Evolutionary conservation across 2,113 vertebrate species (phyloP).

Genomic region (Anser cygnoides): DNA sequence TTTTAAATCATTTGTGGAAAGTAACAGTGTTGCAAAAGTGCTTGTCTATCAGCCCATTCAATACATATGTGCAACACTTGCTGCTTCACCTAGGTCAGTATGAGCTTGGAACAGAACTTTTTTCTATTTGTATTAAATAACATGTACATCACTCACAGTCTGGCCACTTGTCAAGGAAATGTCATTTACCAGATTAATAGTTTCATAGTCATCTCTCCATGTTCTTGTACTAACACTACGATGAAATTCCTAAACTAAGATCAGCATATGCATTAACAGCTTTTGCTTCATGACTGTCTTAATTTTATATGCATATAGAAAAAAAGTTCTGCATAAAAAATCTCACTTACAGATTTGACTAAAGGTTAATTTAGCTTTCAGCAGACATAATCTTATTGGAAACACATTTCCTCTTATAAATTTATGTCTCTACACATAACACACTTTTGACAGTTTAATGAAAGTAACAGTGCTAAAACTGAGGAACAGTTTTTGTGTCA

Average conservation of each 20-base stretch:
- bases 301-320: not conserved
- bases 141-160: not conserved
- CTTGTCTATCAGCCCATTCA: not conserved
- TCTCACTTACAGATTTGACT: slow-evolving; percentile 1
- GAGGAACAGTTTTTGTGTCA: slow-evolving; percentile 32
- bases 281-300: not conserved
- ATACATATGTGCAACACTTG: not conserved
- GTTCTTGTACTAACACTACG: not conserved
- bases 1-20: not conserved
- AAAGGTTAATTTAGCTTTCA: slow-evolving; percentile 55
- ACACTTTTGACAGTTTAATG: slow-evolving; percentile 50
- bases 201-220: not conserved
- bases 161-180: not conserved
- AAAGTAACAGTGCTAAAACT: not conserved
- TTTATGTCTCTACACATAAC: slow-evolving; percentile 11
- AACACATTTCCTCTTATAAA: slow-evolving; percentile 37
- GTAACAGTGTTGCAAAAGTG: not conserved
- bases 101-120: not conserved
- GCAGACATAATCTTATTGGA: not conserved
- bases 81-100: not conserved
- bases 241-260: not conserved
- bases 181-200: not conserved
- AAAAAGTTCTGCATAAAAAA: not conserved
- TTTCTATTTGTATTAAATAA: not conserved
- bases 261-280: not conserved